Evolutionary conservation across 1,140 invertebrate genomes (phyloP), one percentile per base, ranked within the genome.

Genomic region (Catajapyx aquilonaris): DNA sequence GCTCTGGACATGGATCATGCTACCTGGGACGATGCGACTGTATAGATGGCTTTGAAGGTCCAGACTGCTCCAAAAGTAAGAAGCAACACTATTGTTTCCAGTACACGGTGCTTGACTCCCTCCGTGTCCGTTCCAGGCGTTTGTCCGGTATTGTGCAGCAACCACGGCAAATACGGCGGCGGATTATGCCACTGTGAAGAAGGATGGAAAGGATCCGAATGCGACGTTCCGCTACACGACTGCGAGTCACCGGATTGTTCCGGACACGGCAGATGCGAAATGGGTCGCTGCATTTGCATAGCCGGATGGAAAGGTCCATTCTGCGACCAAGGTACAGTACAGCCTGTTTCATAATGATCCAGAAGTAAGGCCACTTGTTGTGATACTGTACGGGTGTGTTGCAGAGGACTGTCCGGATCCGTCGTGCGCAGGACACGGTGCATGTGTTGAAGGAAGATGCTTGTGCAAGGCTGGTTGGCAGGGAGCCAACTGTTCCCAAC

Each of bases 101-200:
- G n/a, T n/a, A n/a, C n/a, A n/a, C n/a, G n/a, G n/a, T n/a, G 13
- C 13, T 13, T 9, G 7, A 36, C 40, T 46, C 45, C 31, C 44
- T 57, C 58, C 61, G 52, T 46, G 48, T 58, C 52, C 60, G 58
- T 53, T 61, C 40, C 51, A 78, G 76, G 84, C 60, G 75, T 93
- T n/a, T 99, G 94, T 64, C 94, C 93, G 21, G 83, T 94, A 2
- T 63, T 96, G 36, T 98, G 94, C 62, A 90, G 85, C 42, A 87
- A 81, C 39, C 87, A 96, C 52, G 94, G 94, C 18, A 76, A 86
- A 49, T 98, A 96, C 55, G 77, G 84, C 17, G 84, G 85, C 34
- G 94, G 94, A 13, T 62, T 86, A 44, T 99, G 94, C 60, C 77
- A 88, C 50, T 99, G 94, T 58, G 84, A 90, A 55, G 77, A 86